Percentiles rank a stretch among this genome's conserved stretches.
These are phyloP conservation scores for Potamilus streckersoni DNA, from an alignment of 1,140 invertebrate genomes.

Conservation along the genomic window DNA sequence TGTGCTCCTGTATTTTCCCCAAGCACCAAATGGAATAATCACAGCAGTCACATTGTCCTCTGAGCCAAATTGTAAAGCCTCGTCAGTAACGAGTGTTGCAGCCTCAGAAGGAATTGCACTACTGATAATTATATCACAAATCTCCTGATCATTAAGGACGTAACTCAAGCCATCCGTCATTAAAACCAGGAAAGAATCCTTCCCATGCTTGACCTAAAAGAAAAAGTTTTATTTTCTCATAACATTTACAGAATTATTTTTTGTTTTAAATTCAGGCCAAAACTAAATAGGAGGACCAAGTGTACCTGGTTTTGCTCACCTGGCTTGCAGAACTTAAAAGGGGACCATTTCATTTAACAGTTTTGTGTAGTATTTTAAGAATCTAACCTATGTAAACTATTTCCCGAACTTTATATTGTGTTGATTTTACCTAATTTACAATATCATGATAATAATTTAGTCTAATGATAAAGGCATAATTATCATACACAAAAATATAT, in stretches of 20 bases:
- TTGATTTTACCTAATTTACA: background rate
- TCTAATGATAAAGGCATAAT: background rate
- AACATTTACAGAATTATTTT: background rate
- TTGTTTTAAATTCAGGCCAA: background rate
- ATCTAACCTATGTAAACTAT: too few species aligned
- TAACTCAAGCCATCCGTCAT: constrained; percentile 72
- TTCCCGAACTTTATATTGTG: background rate
- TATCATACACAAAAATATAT: background rate
- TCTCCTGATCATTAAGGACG: constrained; percentile 71
- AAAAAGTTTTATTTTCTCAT: constrained; percentile 1
- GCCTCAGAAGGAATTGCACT: constrained; percentile 69
- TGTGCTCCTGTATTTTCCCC: constrained; percentile 69
- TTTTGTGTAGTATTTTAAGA: too few species aligned
- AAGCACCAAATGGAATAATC: constrained; percentile 72
- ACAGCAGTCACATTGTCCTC: constrained; percentile 73
- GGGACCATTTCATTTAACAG: too few species aligned
- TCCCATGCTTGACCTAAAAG: constrained; percentile 71
- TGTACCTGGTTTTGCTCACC: too few species aligned
- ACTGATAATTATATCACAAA: constrained; percentile 69
- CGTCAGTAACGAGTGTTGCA: constrained; percentile 70
- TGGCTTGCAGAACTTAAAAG: too few species aligned
- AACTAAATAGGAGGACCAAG: background rate
- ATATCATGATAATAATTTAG: too few species aligned
- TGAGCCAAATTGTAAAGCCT: constrained; percentile 71
- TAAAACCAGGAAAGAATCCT: constrained; percentile 72